Evolutionary conservation across 2,113 vertebrate species (phyloP), one percentile per base, ranked within the genome.

Genomic region (Peromyscus polionotus): DNA sequence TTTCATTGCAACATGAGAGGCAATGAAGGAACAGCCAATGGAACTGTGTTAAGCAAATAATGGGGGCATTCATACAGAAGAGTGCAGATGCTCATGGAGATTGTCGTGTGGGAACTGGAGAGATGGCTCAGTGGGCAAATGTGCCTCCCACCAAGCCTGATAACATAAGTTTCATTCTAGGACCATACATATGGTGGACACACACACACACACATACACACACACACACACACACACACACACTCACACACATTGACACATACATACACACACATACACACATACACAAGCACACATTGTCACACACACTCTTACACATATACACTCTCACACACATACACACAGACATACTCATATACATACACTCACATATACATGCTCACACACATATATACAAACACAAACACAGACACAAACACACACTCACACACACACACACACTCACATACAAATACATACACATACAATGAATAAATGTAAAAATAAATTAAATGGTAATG

Each of bases 1-100:
- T 39, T 28, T 90, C 24, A n/a, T 24, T 14, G 20, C 16, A 48
- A 33, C 83, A 48, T 16, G 26, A 57, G 85, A 80, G 83, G 68
- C n/a, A 68, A 11, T 4, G 1, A 77, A 85, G 33, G 63, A 11
- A 24, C 31, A 77, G 28, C 39, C 61, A 72, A 81, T 42, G 14
- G 68, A 93, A 89, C 84, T 36, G 26, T 2, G 0, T 45, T 70
- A 59, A 24, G 80, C 39, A 70, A 42, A 33, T 17, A 33, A 57
- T 0, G 3, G 5, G 24, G 20, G 5, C 1, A 1, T 59, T 87
- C 61, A 70, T 36, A 65, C 11, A 42, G 12, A 2, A 31, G 68
- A 61, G 42, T 61, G 17, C 51, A 36, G 7, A 2, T 10, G 65
- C n/a, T 54, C 26, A 6, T 51, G 28, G 36, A 48, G 63, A 54